Conservation (phyloP, 2,797 vertebrate species). For the Pteronotus mesoamericanus region DNA sequence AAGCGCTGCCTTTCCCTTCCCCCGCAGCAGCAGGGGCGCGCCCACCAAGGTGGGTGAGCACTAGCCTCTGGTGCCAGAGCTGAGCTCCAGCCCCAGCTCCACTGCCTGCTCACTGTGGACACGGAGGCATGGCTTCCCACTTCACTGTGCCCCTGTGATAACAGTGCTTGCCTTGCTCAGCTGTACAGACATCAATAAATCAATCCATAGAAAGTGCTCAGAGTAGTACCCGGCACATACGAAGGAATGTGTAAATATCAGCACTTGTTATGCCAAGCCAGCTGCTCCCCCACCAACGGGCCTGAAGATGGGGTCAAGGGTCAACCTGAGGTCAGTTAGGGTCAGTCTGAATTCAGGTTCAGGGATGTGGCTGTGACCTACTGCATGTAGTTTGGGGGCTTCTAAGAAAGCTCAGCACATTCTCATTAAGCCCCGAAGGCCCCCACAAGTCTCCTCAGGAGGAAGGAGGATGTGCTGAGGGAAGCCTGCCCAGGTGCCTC, state of each 20-base stretch:
- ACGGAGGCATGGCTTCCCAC: not conserved
- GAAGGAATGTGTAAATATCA: not conserved
- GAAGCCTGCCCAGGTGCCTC: too few species aligned
- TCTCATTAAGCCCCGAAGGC: not conserved
- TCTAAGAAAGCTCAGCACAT: not conserved
- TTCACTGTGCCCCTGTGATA: not conserved
- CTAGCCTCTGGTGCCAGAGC: not conserved
- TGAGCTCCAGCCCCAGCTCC: not conserved
- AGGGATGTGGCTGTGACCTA: not conserved
- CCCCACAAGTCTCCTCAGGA: not conserved
- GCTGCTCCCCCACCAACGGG: not conserved
- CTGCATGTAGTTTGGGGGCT: not conserved
- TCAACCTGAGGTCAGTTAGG: not conserved
- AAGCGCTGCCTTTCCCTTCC: not conserved
- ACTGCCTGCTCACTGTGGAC: not conserved
- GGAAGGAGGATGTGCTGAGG: not conserved
- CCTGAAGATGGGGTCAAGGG: not conserved
- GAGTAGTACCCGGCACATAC: not conserved
- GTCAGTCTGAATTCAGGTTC: not conserved
- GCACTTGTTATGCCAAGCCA: not conserved
- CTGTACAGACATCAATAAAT: not conserved
- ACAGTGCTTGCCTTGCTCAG: not conserved
- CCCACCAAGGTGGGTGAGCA: rapidly evolving
- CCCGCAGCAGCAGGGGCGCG: not conserved
- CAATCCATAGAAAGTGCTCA: not conserved